These are phyloP conservation scores for Chironex yamaguchii DNA, from an alignment of 30 jellyfish, hydroid and myxozoan species.

Conservation along the genomic window DNA sequence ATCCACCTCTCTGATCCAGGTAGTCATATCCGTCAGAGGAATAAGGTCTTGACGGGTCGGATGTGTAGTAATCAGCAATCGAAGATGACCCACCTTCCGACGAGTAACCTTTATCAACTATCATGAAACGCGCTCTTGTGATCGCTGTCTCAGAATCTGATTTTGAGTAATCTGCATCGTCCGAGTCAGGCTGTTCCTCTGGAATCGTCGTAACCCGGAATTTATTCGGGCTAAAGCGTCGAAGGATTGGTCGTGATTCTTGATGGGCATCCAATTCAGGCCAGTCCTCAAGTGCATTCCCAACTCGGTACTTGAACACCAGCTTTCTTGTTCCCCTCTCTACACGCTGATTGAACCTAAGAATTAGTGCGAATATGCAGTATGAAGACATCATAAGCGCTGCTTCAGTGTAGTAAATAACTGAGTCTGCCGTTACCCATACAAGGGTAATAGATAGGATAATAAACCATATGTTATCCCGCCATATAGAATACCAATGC, in stretches of 20 bases:
- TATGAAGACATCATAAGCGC: background rate
- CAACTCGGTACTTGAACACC: background rate
- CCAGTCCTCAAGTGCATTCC: background rate
- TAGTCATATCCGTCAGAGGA: too few species aligned
- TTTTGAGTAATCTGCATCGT: background rate
- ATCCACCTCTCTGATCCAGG: background rate
- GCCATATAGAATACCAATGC: background rate
- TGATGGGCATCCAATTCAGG: background rate
- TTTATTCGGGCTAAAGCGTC: background rate
- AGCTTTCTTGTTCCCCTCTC: background rate
- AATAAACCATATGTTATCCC: background rate
- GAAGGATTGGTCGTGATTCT: background rate
- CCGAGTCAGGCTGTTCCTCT: background rate
- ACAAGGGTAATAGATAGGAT: background rate
- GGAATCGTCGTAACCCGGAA: background rate
- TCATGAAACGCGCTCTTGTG: background rate
- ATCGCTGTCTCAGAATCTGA: background rate
- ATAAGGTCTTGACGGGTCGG: too few species aligned
- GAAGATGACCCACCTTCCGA: slow-evolving; percentile 56
- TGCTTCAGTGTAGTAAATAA: background rate
- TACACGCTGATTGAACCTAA: background rate
- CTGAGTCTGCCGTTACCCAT: background rate
- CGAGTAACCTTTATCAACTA: slow-evolving; percentile 25
- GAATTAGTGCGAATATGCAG: background rate
- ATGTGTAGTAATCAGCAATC: too few species aligned